These are phyloP conservation scores for Rhadinocentrus ornatus DNA, from an alignment of 2,797 vertebrate species.

Conservation along the genomic window DNA sequence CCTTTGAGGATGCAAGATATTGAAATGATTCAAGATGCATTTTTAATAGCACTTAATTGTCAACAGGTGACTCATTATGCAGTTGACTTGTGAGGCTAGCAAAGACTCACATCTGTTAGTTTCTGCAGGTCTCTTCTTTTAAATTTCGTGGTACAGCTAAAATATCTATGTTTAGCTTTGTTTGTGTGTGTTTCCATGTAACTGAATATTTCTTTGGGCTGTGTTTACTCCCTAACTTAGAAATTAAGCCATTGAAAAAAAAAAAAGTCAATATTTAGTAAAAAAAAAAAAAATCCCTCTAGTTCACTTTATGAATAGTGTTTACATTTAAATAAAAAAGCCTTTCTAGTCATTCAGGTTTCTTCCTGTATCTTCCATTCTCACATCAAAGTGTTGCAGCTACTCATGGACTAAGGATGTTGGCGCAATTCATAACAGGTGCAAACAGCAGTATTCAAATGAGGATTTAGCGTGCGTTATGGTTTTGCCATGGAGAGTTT, in stretches of 20 bases:
- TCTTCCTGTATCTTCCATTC: background rate
- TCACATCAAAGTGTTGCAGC: slow-evolving; percentile 3
- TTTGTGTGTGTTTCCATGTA: background rate
- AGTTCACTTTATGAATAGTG: background rate
- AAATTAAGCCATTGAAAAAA: background rate
- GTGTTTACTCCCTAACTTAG: background rate
- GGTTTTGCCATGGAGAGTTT: no score
- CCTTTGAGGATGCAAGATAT: background rate
- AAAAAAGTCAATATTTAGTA: background rate
- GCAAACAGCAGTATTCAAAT: no score
- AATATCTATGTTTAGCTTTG: background rate
- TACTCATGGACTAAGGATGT: no score
- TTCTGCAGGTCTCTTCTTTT: background rate
- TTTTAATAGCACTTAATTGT: no score
- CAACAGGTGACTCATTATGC: no score
- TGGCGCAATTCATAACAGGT: no score
- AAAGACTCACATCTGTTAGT: background rate
- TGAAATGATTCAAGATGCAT: background rate
- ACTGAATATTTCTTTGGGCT: background rate
- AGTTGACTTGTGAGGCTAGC: no score
- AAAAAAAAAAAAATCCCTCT: background rate
- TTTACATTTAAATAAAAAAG: background rate
- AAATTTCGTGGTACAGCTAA: background rate
- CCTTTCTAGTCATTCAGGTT: background rate
- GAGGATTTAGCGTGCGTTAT: no score